phyloP scores from a whole-genome alignment of 2,797 vertebrate species.

The Prionace glauca region DNA sequence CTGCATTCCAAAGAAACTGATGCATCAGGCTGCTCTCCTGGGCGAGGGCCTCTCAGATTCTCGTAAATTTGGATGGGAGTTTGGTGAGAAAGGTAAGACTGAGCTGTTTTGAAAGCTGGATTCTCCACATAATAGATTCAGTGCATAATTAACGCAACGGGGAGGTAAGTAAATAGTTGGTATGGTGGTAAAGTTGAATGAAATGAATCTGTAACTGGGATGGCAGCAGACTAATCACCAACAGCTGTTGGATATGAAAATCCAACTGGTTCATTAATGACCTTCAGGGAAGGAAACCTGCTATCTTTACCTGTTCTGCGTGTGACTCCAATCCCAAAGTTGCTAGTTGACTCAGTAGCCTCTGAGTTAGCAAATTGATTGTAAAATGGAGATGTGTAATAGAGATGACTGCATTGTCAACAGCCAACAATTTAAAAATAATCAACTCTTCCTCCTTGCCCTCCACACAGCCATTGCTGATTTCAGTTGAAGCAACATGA shows the following conservation, averaged over 20 bases:
- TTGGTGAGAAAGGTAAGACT: slow-evolving; percentile 70
- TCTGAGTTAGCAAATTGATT: background rate
- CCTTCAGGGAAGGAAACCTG: background rate
- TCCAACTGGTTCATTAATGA: background rate
- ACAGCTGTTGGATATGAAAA: background rate
- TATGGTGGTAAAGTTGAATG: background rate
- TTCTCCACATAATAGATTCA: background rate
- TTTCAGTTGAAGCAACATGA: background rate
- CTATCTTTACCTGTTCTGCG: background rate
- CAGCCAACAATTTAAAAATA: background rate
- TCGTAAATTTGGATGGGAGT: slow-evolving; percentile 86
- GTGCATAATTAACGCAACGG: background rate
- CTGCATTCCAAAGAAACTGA: slow-evolving; percentile 94
- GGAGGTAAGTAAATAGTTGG: background rate
- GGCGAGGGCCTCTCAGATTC: slow-evolving; percentile 74
- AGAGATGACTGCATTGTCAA: background rate
- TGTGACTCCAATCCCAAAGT: background rate
- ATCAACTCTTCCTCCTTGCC: background rate
- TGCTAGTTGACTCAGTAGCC: background rate
- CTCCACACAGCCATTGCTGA: background rate
- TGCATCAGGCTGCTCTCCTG: slow-evolving; percentile 90
- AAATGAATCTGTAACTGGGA: background rate
- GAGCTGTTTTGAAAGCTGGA: background rate
- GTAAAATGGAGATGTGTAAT: background rate
- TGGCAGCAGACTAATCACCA: background rate